Evolutionary conservation across 2,888 invertebrate genomes (phyloP).

Genomic region (Ptychoptera albimana): DNA sequence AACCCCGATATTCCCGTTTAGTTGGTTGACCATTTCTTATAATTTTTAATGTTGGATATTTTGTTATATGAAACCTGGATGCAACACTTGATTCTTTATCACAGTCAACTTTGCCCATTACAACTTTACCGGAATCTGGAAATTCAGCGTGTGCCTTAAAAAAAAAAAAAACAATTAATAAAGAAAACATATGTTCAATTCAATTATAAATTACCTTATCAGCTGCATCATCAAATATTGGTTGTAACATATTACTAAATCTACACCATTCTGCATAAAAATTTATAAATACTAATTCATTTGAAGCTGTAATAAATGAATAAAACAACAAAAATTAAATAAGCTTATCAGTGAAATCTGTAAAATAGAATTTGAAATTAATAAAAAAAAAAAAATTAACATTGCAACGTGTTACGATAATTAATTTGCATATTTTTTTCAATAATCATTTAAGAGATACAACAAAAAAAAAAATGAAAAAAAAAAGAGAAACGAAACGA

Average conservation of each 20-base stretch:
- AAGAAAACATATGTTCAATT: not conserved
- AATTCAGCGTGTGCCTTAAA: conserved; percentile 42
- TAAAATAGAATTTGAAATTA: too few relatives aligned
- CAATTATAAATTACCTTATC: conserved; percentile 44
- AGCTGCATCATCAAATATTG: conserved; percentile 92
- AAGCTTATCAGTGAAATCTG: too few relatives aligned
- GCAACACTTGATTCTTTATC: conserved; percentile 81
- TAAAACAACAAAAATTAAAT: conserved; percentile 2
- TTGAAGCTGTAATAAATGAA: conserved; percentile 55
- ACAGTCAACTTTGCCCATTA: conserved; percentile 94
- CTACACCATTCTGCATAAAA: conserved; percentile 99
- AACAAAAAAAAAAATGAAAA: too few relatives aligned
- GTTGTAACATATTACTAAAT: conserved; percentile 92
- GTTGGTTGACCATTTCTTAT: conserved; percentile 81
- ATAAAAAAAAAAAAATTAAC: too few relatives aligned
- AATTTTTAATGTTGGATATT: conserved; percentile 95
- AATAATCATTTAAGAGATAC: too few relatives aligned
- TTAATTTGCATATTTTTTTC: too few relatives aligned
- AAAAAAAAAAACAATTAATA: not conserved
- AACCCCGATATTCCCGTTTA: conserved; percentile 78
- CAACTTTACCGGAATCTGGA: conserved; percentile 68
- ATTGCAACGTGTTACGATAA: too few relatives aligned
- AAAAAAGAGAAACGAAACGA: too few relatives aligned
- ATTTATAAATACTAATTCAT: conserved; percentile 95
- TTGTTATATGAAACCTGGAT: conserved; percentile 85